Percentiles rank a stretch among this genome's conserved stretches.
These are phyloP conservation scores for Metaphire vulgaris DNA, from an alignment of 1,140 invertebrate species.

Conservation along the genomic window DNA sequence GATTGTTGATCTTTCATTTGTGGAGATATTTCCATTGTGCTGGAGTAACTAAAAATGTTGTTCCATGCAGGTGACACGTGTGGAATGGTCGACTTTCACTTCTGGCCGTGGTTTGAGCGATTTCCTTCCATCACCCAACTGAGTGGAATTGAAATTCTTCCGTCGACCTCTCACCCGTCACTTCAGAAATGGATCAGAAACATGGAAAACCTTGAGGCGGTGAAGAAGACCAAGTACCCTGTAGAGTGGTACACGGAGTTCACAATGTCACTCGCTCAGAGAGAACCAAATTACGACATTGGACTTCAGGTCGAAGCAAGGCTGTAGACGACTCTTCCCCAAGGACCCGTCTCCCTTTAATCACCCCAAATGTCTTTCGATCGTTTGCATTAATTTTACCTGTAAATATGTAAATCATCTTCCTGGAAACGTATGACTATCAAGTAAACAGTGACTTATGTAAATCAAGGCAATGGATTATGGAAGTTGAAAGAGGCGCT, in stretches of 20 bases:
- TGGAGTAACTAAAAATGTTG: no score
- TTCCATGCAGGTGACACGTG: not conserved
- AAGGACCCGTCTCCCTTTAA: no score
- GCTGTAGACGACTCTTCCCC: not conserved
- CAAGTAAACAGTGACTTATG: no score
- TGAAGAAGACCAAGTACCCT: not conserved
- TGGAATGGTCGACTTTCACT: conserved; percentile 6
- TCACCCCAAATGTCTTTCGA: no score
- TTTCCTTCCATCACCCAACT: conserved; percentile 9
- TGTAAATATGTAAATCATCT: no score
- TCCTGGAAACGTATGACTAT: no score
- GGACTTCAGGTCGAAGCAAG: not conserved
- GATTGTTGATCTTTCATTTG: no score
- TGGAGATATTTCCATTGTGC: no score
- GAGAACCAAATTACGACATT: not conserved
- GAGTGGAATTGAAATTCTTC: not conserved
- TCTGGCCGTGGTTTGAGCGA: conserved; percentile 23
- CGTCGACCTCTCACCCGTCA: not conserved
- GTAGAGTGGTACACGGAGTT: conserved; percentile 5
- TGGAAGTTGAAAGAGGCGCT: no score
- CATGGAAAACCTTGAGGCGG: conserved; percentile 13
- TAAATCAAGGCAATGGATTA: no score
- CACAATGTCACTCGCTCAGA: not conserved
- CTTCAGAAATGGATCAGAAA: conserved; percentile 6
- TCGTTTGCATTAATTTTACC: no score